Evolutionary conservation across 2,888 invertebrate genomes (phyloP).

Genomic region (Drosophila falleni): DNA sequence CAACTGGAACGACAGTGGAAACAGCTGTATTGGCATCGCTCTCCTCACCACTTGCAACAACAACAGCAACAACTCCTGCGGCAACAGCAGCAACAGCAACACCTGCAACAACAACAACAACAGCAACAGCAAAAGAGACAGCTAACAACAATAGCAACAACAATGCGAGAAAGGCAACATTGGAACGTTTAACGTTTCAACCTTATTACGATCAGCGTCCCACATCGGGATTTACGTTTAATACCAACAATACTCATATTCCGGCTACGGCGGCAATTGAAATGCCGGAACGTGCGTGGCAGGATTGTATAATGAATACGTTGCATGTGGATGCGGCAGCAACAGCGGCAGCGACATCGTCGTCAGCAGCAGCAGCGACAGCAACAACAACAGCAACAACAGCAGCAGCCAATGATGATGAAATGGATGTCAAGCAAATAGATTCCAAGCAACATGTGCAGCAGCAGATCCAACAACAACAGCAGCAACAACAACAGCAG

Average conservation of each 20-base stretch:
- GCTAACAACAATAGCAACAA: slow-evolving; percentile 36
- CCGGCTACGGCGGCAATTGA: slow-evolving; percentile 87
- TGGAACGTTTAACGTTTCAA: slow-evolving; percentile 77
- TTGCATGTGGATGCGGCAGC: slow-evolving; percentile 73
- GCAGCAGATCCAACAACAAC: slow-evolving; percentile 68
- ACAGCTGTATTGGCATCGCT: slow-evolving; percentile 51
- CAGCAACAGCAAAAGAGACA: slow-evolving; percentile 37
- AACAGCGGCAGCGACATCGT: slow-evolving; percentile 43
- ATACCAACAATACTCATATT: slow-evolving; percentile 84
- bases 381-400: slow-evolving; percentile 36
- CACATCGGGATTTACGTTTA: slow-evolving; percentile 84
- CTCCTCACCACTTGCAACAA: slow-evolving; percentile 37
- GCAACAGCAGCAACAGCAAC: slow-evolving; percentile 46
- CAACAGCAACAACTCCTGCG: slow-evolving; percentile 32
- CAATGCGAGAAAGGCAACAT: slow-evolving; percentile 46
- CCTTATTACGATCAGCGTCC: slow-evolving; percentile 84
- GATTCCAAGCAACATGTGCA: slow-evolving; percentile 73
- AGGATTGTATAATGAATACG: slow-evolving; percentile 88
- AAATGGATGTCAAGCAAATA: slow-evolving; percentile 41
- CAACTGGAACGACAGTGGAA: slow-evolving; percentile 28
- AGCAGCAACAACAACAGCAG: slow-evolving; percentile 70
- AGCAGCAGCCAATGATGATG: slow-evolving; percentile 37
- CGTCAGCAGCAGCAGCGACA: slow-evolving; percentile 23
- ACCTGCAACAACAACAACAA: slow-evolving; percentile 32
- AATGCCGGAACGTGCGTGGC: slow-evolving; percentile 90